Conservation (phyloP, 2,797 vertebrate species). For the Pteronotus mesoamericanus region DNA sequence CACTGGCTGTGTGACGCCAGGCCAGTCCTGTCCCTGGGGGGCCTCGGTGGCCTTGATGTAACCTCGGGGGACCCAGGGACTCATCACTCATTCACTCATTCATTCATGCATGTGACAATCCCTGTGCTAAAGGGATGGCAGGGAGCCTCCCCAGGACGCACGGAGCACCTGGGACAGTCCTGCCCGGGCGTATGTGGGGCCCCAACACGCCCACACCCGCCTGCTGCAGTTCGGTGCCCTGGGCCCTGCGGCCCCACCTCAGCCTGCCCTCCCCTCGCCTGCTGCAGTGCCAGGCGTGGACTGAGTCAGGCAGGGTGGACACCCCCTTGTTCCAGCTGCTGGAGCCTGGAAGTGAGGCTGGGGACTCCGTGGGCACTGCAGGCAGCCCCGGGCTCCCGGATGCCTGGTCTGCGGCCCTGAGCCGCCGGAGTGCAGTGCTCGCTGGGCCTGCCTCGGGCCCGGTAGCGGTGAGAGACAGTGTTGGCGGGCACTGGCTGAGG, state of each 20-base stretch:
- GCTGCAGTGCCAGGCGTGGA: accelerated
- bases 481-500: neutral
- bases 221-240: neutral
- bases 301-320: neutral
- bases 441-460: neutral
- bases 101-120: neutral
- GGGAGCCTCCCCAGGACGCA: neutral
- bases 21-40: neutral
- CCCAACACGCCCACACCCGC: accelerated
- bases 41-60: neutral
- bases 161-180: accelerated
- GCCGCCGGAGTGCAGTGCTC: neutral
- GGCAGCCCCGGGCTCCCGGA: neutral
- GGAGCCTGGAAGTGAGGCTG: neutral
- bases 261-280: neutral
- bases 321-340: accelerated
- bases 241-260: neutral
- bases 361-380: neutral
- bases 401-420: neutral
- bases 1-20: neutral
- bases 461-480: accelerated
- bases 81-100: neutral
- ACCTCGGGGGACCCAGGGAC: neutral
- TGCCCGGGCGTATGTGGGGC: accelerated
- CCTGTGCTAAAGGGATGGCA: neutral